phyloP scores from a whole-genome alignment of 2,888 invertebrate species.

The Oligia latruncula region DNA sequence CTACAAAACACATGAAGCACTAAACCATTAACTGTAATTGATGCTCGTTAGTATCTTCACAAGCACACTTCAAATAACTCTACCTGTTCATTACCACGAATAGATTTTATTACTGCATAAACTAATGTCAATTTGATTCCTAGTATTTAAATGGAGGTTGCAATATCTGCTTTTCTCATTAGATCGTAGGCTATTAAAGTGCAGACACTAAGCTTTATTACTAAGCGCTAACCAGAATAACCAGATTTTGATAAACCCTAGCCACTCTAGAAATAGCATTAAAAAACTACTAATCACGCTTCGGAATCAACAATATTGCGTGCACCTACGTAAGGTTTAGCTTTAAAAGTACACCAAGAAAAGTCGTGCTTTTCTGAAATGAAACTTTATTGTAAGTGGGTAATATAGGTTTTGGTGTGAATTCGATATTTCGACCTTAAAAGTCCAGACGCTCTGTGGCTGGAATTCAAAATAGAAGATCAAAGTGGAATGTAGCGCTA shows the following conservation, averaged over 20 bases:
- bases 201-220: conserved; percentile 22
- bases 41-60: conserved; percentile 21
- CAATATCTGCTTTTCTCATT: conserved; percentile 8
- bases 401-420: conserved; percentile 37
- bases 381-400: neutral
- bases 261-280: conserved; percentile 38
- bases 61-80: conserved; percentile 17
- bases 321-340: conserved; percentile 31
- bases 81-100: neutral
- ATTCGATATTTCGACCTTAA: conserved; percentile 50
- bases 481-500: conserved; percentile 66
- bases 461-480: conserved; percentile 71
- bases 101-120: conserved; percentile 9
- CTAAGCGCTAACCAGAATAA: conserved; percentile 44
- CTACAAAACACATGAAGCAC: conserved; percentile 30
- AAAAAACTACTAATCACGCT: conserved; percentile 42
- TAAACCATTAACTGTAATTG: conserved; percentile 33
- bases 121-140: neutral
- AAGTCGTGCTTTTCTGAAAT: conserved; percentile 1
- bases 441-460: conserved; percentile 61
- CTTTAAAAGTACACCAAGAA: conserved; percentile 37
- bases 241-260: conserved; percentile 45
- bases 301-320: conserved; percentile 57
- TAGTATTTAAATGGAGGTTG: conserved; percentile 1
- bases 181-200: conserved; percentile 11